A percentile compares a stretch with the other conserved stretches of the same genome.
Conservation (phyloP, 2,113 vertebrate species). For the Astur gentilis region DNA sequence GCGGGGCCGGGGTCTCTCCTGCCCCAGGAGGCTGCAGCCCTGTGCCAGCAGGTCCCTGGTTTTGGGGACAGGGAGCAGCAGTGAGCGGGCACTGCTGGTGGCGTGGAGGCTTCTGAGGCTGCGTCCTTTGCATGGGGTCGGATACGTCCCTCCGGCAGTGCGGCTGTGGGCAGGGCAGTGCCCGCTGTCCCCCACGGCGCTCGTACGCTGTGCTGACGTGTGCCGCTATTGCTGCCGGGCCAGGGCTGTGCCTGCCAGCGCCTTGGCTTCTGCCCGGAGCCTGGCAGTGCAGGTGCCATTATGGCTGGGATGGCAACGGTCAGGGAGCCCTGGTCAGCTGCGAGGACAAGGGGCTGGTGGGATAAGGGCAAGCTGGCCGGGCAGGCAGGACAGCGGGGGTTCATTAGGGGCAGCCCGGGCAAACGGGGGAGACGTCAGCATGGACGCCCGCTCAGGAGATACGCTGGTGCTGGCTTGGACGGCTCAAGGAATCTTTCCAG, state of each 20-base stretch:
- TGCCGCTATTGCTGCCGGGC: not conserved
- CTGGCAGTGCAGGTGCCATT: accelerated
- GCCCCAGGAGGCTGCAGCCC: not conserved
- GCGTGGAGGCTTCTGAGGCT: not conserved
- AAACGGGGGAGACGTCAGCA: accelerated
- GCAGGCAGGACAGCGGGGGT: not conserved
- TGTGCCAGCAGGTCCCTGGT: accelerated
- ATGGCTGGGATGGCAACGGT: not conserved
- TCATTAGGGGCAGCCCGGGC: too few species aligned
- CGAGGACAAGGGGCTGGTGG: not conserved
- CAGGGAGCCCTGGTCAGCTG: not conserved
- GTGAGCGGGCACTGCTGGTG: not conserved
- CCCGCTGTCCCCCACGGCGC: accelerated
- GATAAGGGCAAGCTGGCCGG: not conserved
- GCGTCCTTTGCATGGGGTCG: accelerated
- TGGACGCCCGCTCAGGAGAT: accelerated
- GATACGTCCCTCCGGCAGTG: accelerated
- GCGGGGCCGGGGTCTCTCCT: not conserved
- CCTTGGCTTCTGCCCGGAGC: accelerated
- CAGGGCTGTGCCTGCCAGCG: accelerated
- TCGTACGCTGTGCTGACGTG: accelerated
- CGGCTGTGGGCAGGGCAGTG: not conserved
- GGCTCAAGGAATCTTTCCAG: not conserved
- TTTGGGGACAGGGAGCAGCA: not conserved
- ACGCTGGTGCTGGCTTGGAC: accelerated